Base-by-base conservation (phyloP, 1,140 invertebrate genomes). In the Cyclina sinensis region DNA sequence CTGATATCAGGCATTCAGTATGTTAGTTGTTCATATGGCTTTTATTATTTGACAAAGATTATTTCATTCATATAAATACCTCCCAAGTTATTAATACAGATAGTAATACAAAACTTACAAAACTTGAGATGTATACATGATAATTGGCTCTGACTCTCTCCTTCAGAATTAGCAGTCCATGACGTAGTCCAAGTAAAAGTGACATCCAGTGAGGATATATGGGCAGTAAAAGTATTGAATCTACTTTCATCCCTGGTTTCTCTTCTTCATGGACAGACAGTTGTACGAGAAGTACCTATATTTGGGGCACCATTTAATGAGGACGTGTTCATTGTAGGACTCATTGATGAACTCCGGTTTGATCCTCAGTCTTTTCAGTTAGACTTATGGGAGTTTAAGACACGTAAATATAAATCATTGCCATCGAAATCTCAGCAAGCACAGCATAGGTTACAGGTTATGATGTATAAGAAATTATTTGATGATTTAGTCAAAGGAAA, bases 301-400 rank as follows among this genome's bases (percentile, higher is more conserved):
- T 95, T 95, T 92, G 94, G 94, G 12, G 76, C 88, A 35, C 94
- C 93, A 46, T 94, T 94, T 89, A 88, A 90, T 18, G 89, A 91
- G 24, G 92, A 93, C 43, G 83, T 94, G 24, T 91, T 94, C 46
- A 78, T 94, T n/a, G 92, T 94, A 74, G 94, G 94, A 7, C 83
- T 95, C 12, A 93, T 94, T 54, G 94, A 95, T 81, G 94, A 95
- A 76, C 90, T 95, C 0, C 89, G 90, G 21, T 95, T 94, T 90
- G 92, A 95, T 82, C 91, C 91, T n/a, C 89, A 92, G 16, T 83
- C 74, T 7, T 93, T 92, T 76, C 87, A 86, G 7, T 68, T 94
- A 37, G 91, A 92, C 48, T 78, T 95, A 35, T 79, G 65, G 12
- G 94, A 95, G 79, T 83, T 95, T 30, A 95, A 95, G 87, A 95